A percentile compares a stretch with the other conserved stretches of the same genome.
phyloP scores from a whole-genome alignment of 2,797 vertebrate genomes.

The Phrynocephalus vlangalii region DNA sequence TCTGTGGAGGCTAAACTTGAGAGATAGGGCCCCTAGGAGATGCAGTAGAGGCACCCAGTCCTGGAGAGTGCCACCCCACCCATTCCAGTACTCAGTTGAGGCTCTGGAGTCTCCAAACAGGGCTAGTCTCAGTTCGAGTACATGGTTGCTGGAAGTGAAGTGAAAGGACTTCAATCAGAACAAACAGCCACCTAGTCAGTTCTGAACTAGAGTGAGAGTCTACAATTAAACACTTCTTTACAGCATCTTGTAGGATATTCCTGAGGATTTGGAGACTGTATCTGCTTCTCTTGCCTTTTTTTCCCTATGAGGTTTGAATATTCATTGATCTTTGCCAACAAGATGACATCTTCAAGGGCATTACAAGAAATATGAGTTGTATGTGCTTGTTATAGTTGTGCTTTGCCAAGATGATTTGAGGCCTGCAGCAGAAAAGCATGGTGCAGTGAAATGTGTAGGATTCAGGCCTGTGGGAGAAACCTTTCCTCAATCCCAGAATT shows the following conservation, averaged over 20 bases:
- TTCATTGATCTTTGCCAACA: not conserved
- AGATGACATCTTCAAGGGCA: not conserved
- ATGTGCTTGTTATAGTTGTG: not conserved
- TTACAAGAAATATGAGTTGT: not conserved
- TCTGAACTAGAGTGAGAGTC: not conserved
- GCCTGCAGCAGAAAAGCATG: not conserved
- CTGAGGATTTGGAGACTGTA: not conserved
- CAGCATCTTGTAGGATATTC: not conserved
- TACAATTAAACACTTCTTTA: not conserved
- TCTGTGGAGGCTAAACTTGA: not conserved
- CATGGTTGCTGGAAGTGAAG: no score
- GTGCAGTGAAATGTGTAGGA: not conserved
- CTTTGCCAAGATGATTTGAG: not conserved
- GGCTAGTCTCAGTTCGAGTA: not conserved
- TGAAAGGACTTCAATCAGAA: no score
- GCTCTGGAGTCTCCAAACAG: not conserved
- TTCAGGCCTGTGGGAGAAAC: not conserved
- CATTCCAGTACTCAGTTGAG: not conserved
- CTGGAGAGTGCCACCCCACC: no score
- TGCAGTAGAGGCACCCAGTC: not conserved
- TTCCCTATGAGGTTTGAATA: not conserved
- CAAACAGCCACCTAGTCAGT: not conserved
- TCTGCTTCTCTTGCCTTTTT: no score
- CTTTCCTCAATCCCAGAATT: not conserved
- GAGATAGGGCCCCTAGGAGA: not conserved